These are phyloP conservation scores for Henricia sp. DNA, from an alignment of 53 echinoderm and acorn worm species.

Conservation along the genomic window DNA sequence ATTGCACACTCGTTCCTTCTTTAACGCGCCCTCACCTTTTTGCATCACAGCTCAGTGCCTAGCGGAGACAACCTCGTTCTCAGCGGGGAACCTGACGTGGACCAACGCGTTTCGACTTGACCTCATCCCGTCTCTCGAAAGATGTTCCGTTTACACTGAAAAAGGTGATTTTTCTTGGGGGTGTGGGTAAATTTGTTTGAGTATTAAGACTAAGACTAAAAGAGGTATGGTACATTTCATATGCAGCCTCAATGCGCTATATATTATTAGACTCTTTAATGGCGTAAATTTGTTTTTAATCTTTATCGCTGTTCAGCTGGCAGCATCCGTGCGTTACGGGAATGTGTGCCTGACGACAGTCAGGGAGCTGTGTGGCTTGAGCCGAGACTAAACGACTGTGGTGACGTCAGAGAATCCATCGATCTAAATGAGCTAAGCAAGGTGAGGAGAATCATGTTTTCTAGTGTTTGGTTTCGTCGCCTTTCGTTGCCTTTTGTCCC, in stretches of 20 bases:
- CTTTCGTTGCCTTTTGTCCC: too few relatives aligned
- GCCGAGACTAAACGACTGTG: slow-evolving; percentile 59
- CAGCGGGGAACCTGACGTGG: slow-evolving; percentile 23
- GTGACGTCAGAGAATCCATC: slow-evolving; percentile 57
- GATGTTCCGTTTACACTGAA: slow-evolving; percentile 69
- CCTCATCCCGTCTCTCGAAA: slow-evolving; percentile 40
- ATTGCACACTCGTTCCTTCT: too few relatives aligned
- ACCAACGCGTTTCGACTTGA: slow-evolving; percentile 16
- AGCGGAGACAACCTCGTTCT: slow-evolving; percentile 18
- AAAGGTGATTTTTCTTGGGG: slow-evolving; percentile 49
- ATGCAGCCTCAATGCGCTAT: too few relatives aligned
- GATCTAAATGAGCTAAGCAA: slow-evolving; percentile 62
- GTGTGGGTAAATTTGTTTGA: too few relatives aligned
- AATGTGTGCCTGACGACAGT: slow-evolving; percentile 48
- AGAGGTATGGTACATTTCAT: too few relatives aligned
- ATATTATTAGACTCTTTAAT: too few relatives aligned
- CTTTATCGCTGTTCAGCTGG: slow-evolving; percentile 76
- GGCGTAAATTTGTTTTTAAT: background rate
- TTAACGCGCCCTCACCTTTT: background rate
- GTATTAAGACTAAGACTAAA: too few relatives aligned
- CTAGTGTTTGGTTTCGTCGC: background rate
- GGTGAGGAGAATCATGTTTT: slow-evolving; percentile 27
- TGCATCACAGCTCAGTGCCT: slow-evolving; percentile 43
- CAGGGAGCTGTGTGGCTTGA: slow-evolving; percentile 63
- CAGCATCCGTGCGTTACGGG: slow-evolving; percentile 52